Conservation (phyloP, 2,113 vertebrate species). For the Melanostigma gelatinosum region DNA sequence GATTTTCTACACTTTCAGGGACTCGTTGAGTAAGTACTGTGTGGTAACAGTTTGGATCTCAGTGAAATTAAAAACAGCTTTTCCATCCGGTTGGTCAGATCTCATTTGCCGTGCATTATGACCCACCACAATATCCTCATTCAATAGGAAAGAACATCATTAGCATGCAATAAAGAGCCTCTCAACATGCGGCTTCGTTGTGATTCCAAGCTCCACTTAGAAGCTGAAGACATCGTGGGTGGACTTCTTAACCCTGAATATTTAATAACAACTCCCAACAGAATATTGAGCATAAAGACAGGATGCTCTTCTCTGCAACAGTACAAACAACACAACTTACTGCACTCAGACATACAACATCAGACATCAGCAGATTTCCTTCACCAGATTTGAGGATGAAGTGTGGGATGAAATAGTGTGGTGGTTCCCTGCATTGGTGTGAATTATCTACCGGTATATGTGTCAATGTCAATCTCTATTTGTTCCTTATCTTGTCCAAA, state of each 20-base stretch:
- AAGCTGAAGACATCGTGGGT: background rate
- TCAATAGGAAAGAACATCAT: constrained; percentile 9
- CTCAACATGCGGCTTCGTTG: background rate
- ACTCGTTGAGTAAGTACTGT: background rate
- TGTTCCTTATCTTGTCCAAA: constrained; percentile 37
- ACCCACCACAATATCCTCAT: background rate
- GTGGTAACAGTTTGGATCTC: background rate
- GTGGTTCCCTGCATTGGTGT: background rate
- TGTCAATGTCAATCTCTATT: background rate
- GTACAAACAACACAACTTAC: background rate
- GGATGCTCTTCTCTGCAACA: background rate
- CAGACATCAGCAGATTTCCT: background rate
- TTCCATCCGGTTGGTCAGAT: constrained; percentile 19
- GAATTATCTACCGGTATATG: background rate
- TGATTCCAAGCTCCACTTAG: background rate
- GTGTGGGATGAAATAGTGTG: background rate
- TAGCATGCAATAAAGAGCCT: constrained; percentile 2
- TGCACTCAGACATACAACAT: background rate
- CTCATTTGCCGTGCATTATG: background rate
- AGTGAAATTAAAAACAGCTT: background rate
- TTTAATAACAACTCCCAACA: background rate
- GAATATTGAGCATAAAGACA: background rate
- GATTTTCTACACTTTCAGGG: background rate
- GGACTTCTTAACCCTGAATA: background rate
- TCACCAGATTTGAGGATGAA: background rate